Evolutionary conservation across 2,888 invertebrate genomes (phyloP).

Genomic region (Plebejus argus): DNA sequence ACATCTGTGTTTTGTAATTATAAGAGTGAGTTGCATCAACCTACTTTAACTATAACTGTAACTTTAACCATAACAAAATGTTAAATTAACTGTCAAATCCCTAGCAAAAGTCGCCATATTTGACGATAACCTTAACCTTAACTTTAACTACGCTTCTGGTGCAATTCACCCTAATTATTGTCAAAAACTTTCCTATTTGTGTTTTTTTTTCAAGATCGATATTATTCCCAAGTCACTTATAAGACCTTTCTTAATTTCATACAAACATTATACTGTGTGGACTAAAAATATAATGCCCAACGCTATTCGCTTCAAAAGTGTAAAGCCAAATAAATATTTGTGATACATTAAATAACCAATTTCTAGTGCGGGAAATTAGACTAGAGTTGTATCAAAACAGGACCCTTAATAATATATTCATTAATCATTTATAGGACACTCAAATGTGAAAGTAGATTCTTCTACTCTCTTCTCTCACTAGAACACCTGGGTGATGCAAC

Average conservation of each 20-base stretch:
- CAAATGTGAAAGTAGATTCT: neutral
- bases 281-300: neutral
- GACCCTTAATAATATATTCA: neutral
- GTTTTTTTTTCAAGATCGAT: neutral
- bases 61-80: too few species aligned
- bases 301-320: constrained; percentile 48
- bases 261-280: neutral
- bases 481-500: neutral
- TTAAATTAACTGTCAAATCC: too few species aligned
- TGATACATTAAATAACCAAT: constrained; percentile 54
- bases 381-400: constrained; percentile 38
- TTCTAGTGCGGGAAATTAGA: constrained; percentile 41
- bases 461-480: neutral
- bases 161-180: too few species aligned
- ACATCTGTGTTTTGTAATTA: too few species aligned
- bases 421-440: neutral
- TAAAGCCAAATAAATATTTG: constrained; percentile 50
- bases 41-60: too few species aligned
- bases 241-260: neutral
- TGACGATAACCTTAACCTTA: too few species aligned
- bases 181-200: too few species aligned
- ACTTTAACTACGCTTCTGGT: too few species aligned
- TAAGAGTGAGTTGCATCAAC: too few species aligned
- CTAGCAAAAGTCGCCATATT: too few species aligned
- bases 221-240: neutral